Evolutionary conservation across 2,888 invertebrate genomes (phyloP).

Genomic region (Andrena bucephala): DNA sequence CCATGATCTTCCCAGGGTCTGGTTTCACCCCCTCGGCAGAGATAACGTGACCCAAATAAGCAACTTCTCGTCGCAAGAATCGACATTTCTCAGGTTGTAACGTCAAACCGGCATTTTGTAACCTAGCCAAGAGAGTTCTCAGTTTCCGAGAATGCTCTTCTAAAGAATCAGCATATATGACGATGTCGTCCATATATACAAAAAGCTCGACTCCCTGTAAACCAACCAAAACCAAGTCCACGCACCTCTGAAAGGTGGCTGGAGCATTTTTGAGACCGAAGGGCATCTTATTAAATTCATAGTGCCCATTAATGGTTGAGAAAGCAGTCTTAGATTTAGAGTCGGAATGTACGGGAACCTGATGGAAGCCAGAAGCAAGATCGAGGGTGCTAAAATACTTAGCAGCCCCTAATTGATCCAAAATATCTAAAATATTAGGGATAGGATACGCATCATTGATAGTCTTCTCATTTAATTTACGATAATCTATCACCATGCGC

Average conservation of each 20-base stretch:
- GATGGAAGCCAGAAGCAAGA: too few species aligned
- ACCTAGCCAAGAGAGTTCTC: neutral
- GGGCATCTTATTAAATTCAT: too few species aligned
- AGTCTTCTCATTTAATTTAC: too few species aligned
- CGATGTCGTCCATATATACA: neutral
- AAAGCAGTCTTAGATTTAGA: too few species aligned
- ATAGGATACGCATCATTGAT: neutral
- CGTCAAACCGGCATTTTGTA: neutral
- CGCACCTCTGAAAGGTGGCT: neutral
- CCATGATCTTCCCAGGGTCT: neutral
- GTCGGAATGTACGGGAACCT: too few species aligned
- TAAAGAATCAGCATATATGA: neutral
- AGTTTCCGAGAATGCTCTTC: neutral
- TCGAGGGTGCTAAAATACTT: too few species aligned
- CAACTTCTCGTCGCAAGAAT: neutral
- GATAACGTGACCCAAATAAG: neutral
- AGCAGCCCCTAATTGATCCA: too few species aligned
- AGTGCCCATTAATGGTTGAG: too few species aligned
- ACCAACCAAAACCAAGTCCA: neutral
- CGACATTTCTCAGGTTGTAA: neutral
- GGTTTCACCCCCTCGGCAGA: neutral
- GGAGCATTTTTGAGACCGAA: neutral
- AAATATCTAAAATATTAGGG: too few species aligned
- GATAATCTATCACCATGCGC: too few species aligned
- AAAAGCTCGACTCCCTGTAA: neutral